Evolutionary conservation across 2,888 invertebrate genomes (phyloP).

Genomic region (Fabriciana adippe): DNA sequence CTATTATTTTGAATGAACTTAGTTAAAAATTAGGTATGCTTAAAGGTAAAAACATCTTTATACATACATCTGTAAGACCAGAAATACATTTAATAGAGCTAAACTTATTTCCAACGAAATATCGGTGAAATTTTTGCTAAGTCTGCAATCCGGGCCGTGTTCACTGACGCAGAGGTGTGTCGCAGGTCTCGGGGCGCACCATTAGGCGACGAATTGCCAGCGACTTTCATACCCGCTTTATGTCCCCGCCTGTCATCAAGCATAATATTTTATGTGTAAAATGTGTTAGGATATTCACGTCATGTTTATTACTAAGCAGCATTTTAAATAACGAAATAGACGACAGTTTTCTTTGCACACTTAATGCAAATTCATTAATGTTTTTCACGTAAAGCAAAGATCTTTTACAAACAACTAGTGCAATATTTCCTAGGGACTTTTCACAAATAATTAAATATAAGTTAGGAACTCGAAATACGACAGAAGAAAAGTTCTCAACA

Average conservation of each 20-base stretch:
- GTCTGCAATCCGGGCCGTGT: constrained; percentile 31
- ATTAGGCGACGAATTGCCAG: constrained; percentile 34
- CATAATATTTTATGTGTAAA: constrained; percentile 26
- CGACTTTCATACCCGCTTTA: constrained; percentile 32
- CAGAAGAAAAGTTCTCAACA: too few relatives aligned
- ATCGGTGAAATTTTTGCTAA: constrained; percentile 20
- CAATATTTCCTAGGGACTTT: too few relatives aligned
- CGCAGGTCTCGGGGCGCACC: constrained; percentile 36
- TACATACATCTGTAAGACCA: too few relatives aligned
- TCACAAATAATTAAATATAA: too few relatives aligned
- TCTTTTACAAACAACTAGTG: too few relatives aligned
- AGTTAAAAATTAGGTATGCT: too few relatives aligned
- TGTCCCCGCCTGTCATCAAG: constrained; percentile 36
- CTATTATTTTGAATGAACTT: too few relatives aligned
- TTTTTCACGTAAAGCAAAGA: background rate
- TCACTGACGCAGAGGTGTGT: constrained; percentile 33
- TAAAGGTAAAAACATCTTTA: too few relatives aligned
- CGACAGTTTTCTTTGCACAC: background rate
- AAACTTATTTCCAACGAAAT: too few relatives aligned
- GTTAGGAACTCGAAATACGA: too few relatives aligned
- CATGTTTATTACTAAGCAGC: constrained; percentile 15
- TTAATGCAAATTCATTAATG: background rate
- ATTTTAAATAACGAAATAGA: background rate
- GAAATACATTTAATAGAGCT: too few relatives aligned
- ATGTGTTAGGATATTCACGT: constrained; percentile 17